These are phyloP conservation scores for Cephalopholis sonnerati DNA, from an alignment of 2,113 vertebrate species.

Conservation along the genomic window DNA sequence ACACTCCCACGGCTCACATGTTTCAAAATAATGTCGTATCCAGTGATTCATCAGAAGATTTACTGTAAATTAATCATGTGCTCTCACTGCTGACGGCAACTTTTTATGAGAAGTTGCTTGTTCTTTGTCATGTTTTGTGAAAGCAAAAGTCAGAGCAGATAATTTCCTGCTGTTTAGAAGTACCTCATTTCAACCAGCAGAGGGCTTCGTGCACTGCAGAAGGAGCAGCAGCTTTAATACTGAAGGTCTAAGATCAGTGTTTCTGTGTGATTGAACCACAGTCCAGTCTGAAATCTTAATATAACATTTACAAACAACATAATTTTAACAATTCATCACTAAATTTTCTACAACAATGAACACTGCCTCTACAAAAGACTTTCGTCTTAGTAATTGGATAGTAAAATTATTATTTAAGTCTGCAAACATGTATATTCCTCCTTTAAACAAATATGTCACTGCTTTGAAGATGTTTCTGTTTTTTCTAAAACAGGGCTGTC, in stretches of 20 bases:
- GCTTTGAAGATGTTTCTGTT: too few species aligned
- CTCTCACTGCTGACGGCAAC: not conserved
- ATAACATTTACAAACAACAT: not conserved
- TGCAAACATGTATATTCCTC: not conserved
- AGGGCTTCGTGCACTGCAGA: slow-evolving; percentile 29
- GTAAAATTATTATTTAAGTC: not conserved
- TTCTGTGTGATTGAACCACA: not conserved
- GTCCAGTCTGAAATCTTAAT: too few species aligned
- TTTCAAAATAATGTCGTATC: not conserved
- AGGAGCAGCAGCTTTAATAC: not conserved
- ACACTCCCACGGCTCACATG: not conserved
- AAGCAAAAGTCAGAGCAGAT: not conserved
- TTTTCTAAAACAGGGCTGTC: too few species aligned
- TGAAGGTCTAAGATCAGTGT: not conserved
- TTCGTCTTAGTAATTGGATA: too few species aligned
- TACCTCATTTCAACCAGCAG: slow-evolving; percentile 66
- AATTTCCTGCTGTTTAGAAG: not conserved
- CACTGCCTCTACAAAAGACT: too few species aligned
- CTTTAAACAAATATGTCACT: too few species aligned
- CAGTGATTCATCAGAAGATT: not conserved
- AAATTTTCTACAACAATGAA: too few species aligned
- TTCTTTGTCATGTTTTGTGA: not conserved
- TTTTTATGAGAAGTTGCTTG: not conserved
- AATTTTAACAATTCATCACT: not conserved
- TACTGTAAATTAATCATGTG: not conserved